These are phyloP conservation scores for Neosilurus mollespiculum DNA, from an alignment of 2,797 vertebrate genomes.

Conservation along the genomic window DNA sequence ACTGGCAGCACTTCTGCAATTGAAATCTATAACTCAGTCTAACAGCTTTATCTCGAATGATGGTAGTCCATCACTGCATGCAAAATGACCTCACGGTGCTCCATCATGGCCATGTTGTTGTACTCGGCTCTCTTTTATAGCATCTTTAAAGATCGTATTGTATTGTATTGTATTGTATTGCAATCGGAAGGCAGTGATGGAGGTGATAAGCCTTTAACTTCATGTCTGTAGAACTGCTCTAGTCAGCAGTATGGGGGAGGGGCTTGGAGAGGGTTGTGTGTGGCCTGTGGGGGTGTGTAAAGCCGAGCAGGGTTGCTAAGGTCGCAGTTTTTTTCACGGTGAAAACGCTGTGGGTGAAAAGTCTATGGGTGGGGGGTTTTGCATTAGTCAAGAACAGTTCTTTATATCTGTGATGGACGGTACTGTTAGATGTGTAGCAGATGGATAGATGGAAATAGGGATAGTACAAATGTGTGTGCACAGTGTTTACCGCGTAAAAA, in stretches of 20 bases:
- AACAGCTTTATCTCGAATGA: neutral
- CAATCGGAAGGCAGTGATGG: neutral
- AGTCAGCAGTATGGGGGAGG: slow-evolving; percentile 10
- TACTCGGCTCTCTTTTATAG: neutral
- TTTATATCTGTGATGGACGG: neutral
- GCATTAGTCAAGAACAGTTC: no score
- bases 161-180: neutral
- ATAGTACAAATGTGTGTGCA: neutral
- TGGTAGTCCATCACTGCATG: neutral
- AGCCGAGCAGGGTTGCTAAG: neutral
- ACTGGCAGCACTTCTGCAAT: slow-evolving; percentile 11
- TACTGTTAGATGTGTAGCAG: neutral
- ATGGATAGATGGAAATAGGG: neutral
- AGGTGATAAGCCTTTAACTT: neutral
- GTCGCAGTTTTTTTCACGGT: neutral
- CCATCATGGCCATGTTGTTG: neutral
- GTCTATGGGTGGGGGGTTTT: neutral
- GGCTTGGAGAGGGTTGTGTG: slow-evolving; percentile 28
- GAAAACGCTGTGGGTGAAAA: neutral
- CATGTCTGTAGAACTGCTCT: neutral
- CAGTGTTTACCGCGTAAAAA: neutral
- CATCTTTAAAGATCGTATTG: slow-evolving; percentile 1
- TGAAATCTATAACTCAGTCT: neutral
- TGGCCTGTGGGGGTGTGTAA: slow-evolving; percentile 5
- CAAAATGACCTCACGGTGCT: neutral